These are phyloP conservation scores for Bombyx mori DNA, from an alignment of 1,140 invertebrate species.

Conservation along the genomic window ASM3026992v2 NC_085110.1:5321001-5321500, in stretches of 20 bases:
- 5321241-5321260: conserved; percentile 86
- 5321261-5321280: conserved; percentile 88
- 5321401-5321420: conserved; percentile 81
- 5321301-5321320: conserved; percentile 73
- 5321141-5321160: conserved; percentile 79
- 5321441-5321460: conserved; percentile 52
- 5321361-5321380: conserved; percentile 79
- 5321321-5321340: conserved; percentile 76
- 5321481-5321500: conserved; percentile 76
- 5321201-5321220: conserved; percentile 82
- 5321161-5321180: conserved; percentile 85
- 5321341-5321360: conserved; percentile 72
- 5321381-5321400: conserved; percentile 86
- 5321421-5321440: conserved; percentile 71
- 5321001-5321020: conserved; percentile 93
- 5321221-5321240: conserved; percentile 82
- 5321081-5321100: conserved; percentile 94
- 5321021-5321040: conserved; percentile 94
- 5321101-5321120: conserved; percentile 81
- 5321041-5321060: conserved; percentile 84
- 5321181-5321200: conserved; percentile 97
- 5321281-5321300: conserved; percentile 86
- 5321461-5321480: conserved; percentile 74
- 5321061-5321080: conserved; percentile 96
- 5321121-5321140: conserved; percentile 92